Evolutionary conservation across 2,113 vertebrate genomes (phyloP).

Genomic region (Leptosomus discolor): DNA sequence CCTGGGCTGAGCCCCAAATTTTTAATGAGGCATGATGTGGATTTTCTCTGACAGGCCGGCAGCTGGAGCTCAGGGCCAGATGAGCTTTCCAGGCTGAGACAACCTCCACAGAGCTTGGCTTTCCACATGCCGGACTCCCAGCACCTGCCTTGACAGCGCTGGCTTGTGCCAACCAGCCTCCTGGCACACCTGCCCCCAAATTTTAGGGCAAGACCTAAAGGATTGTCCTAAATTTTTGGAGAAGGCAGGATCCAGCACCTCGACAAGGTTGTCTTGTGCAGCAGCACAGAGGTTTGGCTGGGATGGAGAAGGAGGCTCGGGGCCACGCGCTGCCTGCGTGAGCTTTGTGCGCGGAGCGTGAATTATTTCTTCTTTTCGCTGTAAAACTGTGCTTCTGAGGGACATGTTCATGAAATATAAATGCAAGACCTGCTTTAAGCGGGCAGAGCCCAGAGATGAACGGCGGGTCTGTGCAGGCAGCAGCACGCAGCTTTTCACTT

Average conservation of each 20-base stretch:
- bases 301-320: background rate
- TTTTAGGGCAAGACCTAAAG: background rate
- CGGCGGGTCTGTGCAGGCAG: background rate
- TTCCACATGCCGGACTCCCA: background rate
- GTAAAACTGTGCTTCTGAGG: background rate
- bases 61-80: background rate
- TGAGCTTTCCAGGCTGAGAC: background rate
- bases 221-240: background rate
- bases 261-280: background rate
- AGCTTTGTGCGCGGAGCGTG: fast-evolving
- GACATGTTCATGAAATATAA: background rate
- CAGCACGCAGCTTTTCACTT: background rate
- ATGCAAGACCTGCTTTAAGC: background rate
- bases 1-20: background rate
- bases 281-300: fast-evolving
- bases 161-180: background rate
- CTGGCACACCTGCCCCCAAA: background rate
- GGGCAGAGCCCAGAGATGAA: background rate
- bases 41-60: background rate
- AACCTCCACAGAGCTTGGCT: background rate
- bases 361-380: background rate
- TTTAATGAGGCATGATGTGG: background rate
- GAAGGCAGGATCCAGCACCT: background rate
- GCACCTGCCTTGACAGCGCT: background rate
- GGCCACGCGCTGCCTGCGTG: fast-evolving